Evolutionary conservation across 2,113 vertebrate species (phyloP).

Genomic region (Procavia capensis): DNA sequence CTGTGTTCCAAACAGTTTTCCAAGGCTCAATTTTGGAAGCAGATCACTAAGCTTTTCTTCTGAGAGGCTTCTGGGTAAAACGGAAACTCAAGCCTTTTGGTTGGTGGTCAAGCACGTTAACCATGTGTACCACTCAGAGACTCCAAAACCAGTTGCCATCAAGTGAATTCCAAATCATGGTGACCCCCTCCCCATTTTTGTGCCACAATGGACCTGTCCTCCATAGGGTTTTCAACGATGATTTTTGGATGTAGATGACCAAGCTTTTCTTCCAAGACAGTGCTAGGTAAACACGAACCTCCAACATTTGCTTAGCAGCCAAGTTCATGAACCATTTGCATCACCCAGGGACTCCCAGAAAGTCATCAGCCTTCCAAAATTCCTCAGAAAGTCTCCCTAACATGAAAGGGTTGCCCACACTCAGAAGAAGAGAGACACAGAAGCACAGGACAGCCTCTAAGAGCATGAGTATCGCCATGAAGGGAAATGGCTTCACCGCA

Average conservation of each 20-base stretch:
- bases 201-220: background rate
- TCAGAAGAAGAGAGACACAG: background rate
- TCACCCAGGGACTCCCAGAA: background rate
- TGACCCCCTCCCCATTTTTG: background rate
- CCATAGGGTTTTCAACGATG: background rate
- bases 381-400: background rate
- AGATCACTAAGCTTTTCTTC: background rate
- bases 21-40: background rate
- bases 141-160: background rate
- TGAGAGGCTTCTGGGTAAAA: background rate
- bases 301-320: no score
- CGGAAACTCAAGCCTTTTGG: background rate
- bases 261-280: background rate
- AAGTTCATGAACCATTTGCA: background rate
- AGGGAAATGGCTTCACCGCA: background rate
- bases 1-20: background rate
- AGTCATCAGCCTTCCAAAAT: background rate
- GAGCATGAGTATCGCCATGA: background rate
- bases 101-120: background rate
- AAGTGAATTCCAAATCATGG: background rate
- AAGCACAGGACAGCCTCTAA: background rate
- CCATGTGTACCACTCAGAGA: background rate
- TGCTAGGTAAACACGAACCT: background rate
- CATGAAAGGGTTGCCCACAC: rapidly evolving
- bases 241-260: background rate